Conservation (phyloP, 2,113 vertebrate genomes). For the Regulus satrapa region DNA sequence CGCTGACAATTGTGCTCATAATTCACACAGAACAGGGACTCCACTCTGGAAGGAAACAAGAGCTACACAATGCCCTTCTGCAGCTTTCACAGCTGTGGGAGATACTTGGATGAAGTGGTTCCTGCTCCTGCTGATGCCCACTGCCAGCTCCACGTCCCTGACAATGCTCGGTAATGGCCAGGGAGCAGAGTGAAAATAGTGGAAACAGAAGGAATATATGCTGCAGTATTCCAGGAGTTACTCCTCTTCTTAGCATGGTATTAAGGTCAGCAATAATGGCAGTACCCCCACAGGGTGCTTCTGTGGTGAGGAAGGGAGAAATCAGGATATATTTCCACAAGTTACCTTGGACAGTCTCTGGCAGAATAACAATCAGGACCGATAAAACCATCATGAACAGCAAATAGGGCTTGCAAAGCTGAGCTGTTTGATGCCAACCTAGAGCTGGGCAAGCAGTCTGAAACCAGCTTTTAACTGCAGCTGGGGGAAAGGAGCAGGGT, state of each 20-base stretch:
- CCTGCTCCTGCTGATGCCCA: not conserved
- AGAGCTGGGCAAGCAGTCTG: not conserved
- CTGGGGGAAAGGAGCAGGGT: not conserved
- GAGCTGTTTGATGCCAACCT: not conserved
- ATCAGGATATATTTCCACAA: not conserved
- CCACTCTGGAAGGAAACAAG: not conserved
- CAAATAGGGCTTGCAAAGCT: not conserved
- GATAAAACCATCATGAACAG: not conserved
- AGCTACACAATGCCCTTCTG: not conserved
- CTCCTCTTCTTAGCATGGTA: not conserved
- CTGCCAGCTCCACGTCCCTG: rapidly evolving
- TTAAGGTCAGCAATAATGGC: not conserved
- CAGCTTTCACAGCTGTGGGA: not conserved
- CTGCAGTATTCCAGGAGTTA: not conserved
- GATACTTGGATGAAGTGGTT: not conserved
- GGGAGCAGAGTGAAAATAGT: not conserved
- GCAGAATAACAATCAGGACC: not conserved
- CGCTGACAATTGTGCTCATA: not conserved
- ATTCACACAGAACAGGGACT: not conserved
- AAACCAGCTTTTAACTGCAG: conserved; percentile 6
- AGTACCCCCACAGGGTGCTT: not conserved
- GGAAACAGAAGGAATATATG: not conserved
- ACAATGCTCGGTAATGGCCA: rapidly evolving
- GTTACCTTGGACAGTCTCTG: not conserved
- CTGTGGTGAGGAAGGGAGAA: not conserved